phyloP scores from a whole-genome alignment of 2,113 vertebrate species.

The Dipodomys ordii region DNA sequence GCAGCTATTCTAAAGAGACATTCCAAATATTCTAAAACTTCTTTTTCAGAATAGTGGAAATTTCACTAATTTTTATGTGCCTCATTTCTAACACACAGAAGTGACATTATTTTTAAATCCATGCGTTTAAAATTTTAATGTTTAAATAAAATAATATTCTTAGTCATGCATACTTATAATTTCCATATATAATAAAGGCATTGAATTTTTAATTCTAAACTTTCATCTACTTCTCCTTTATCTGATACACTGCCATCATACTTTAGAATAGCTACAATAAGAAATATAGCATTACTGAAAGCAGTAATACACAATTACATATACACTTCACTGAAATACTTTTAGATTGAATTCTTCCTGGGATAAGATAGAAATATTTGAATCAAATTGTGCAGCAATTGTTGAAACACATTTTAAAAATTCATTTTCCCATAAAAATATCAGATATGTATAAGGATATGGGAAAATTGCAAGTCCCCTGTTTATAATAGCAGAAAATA shows the following conservation, averaged over 20 bases:
- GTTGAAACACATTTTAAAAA: not conserved
- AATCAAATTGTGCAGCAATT: not conserved
- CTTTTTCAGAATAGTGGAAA: not conserved
- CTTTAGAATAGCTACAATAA: slow-evolving; percentile 13
- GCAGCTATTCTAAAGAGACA: not conserved
- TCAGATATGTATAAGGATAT: not conserved
- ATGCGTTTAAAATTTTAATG: too few species aligned
- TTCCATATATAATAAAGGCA: not conserved
- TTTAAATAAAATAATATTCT: too few species aligned
- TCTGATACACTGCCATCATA: not conserved
- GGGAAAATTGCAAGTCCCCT: not conserved
- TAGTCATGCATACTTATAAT: too few species aligned
- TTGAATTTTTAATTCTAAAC: not conserved
- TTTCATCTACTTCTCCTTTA: not conserved
- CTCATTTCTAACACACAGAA: not conserved
- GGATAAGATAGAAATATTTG: not conserved
- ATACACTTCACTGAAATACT: too few species aligned
- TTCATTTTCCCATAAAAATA: not conserved
- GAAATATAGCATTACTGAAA: not conserved
- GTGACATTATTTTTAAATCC: too few species aligned
- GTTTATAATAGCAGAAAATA: not conserved
- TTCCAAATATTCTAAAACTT: not conserved
- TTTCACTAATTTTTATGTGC: not conserved
- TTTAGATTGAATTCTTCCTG: not conserved
- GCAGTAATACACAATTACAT: too few species aligned